A percentile compares a stretch with the other conserved stretches of the same genome.
These are phyloP conservation scores for Chiloscyllium plagiosum DNA, from an alignment of 2,113 vertebrate genomes.

Conservation along the genomic window DNA sequence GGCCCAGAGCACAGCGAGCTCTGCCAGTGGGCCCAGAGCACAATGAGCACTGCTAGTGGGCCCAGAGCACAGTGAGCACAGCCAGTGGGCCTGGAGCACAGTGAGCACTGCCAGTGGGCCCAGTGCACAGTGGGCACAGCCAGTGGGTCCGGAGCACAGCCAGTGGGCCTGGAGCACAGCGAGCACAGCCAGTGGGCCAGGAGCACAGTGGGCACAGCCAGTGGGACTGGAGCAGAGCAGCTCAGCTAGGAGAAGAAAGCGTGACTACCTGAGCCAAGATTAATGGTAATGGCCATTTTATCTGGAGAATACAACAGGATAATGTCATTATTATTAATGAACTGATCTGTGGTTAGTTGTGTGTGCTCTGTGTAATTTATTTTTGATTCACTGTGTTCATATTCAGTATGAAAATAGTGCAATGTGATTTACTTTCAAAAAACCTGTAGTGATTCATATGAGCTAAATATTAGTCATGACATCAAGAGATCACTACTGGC, in stretches of 20 bases:
- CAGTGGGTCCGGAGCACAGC: too few species aligned
- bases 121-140: too few species aligned
- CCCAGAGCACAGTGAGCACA: too few species aligned
- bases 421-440: background rate
- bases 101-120: too few species aligned
- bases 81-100: too few species aligned
- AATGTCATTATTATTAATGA: background rate
- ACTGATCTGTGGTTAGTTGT: background rate
- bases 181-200: too few species aligned
- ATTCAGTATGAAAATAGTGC: background rate
- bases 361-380: background rate
- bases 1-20: too few species aligned
- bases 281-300: background rate
- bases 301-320: background rate
- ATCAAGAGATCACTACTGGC: background rate
- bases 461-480: background rate
- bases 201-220: too few species aligned
- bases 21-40: too few species aligned
- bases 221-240: too few species aligned
- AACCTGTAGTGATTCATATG: background rate
- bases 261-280: background rate
- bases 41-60: too few species aligned
- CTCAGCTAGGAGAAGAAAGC: background rate
- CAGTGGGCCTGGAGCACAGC: too few species aligned
- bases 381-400: background rate